phyloP scores from a whole-genome alignment of 2,888 invertebrate species.

The Andrena praecox region DNA sequence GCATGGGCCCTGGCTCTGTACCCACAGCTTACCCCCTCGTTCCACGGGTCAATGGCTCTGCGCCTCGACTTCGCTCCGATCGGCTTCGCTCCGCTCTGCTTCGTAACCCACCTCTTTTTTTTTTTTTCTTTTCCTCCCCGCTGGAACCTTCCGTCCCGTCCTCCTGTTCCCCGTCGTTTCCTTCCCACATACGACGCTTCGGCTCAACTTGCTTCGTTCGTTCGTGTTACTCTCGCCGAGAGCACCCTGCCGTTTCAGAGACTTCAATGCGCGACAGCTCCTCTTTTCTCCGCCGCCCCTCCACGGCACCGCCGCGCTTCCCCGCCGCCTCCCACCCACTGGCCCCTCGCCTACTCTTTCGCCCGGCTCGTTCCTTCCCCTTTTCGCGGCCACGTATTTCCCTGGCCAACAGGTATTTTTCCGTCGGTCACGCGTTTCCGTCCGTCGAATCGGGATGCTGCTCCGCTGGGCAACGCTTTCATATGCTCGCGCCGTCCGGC shows the following conservation, averaged over 20 bases:
- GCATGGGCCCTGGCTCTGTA: slow-evolving; percentile 58
- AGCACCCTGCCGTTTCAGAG: slow-evolving; percentile 78
- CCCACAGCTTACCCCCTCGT: slow-evolving; percentile 73
- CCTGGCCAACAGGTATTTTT: slow-evolving; percentile 66
- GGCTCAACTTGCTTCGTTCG: slow-evolving; percentile 65
- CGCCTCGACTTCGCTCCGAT: slow-evolving; percentile 69
- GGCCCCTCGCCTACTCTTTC: slow-evolving; percentile 49
- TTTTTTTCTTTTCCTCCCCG: slow-evolving; percentile 22
- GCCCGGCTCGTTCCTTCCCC: slow-evolving; percentile 66
- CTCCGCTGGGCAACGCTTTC: background rate
- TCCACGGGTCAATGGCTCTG: slow-evolving; percentile 79
- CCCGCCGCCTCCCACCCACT: slow-evolving; percentile 41
- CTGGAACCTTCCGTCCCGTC: slow-evolving; percentile 6
- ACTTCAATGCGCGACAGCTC: slow-evolving; percentile 83
- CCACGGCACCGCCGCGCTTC: slow-evolving; percentile 37
- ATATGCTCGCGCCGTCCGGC: too few species aligned
- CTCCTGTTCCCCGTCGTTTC: slow-evolving; percentile 38
- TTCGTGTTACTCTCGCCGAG: slow-evolving; percentile 74
- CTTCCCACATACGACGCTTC: slow-evolving; percentile 56
- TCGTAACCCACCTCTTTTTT: slow-evolving; percentile 52
- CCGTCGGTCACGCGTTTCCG: background rate
- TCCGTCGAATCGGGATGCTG: background rate
- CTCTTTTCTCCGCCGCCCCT: slow-evolving; percentile 66
- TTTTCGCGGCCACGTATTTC: slow-evolving; percentile 65
- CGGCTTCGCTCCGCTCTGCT: slow-evolving; percentile 68